Base-by-base conservation (phyloP, 2,797 vertebrate genomes). In the Brachyrhaphis roseni region DNA sequence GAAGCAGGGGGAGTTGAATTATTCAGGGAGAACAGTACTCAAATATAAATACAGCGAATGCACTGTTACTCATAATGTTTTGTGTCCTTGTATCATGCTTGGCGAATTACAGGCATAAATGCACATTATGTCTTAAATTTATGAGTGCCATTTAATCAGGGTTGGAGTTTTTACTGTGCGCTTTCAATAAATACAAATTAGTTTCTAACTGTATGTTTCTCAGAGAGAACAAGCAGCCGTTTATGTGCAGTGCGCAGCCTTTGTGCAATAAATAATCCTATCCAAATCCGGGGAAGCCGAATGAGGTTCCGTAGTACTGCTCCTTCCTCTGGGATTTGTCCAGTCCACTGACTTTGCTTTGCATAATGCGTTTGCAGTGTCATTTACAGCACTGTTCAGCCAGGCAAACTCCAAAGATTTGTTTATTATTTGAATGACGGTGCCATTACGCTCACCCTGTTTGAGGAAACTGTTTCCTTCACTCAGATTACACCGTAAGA, bases 21-120 rank as follows among this genome's bases (percentile, higher is more conserved):
- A 94, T 93, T 94, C 91, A 92, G 79, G 78, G 77, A 41, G 77
- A 87, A 84, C 82, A 88, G 85, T 90, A 92, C 84, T 59, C 83
- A 88, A 90, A 89, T 89, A 90, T 84, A 93, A 91, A 94, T 90
- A 93, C 76, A 90, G 85, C 92, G 89, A 93, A 89, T 8, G 75
- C 77, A 8, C 86, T 49, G 68, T 87, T 90, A 78, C 85, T 82
- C 45, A 41, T 62, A 2, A 66, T 79, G 88, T 86, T 20, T 89
- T 87, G 80, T 68, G 79, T 85, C 82, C 78, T 82, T 75, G 46
- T 41, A 72, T 80, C 78, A 71, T 59, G 79, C 77, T 28, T 45
- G 66, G 72, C 81, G 74, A 86, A 90, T 90, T 82, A 89, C 81
- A 8, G 72, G 72, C 72, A 82, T 85, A 88, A 87, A 89, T 79